Evolutionary conservation across 2,797 vertebrate genomes (phyloP), one percentile per base, ranked within the genome.

Genomic region (Naso thynnoides): DNA sequence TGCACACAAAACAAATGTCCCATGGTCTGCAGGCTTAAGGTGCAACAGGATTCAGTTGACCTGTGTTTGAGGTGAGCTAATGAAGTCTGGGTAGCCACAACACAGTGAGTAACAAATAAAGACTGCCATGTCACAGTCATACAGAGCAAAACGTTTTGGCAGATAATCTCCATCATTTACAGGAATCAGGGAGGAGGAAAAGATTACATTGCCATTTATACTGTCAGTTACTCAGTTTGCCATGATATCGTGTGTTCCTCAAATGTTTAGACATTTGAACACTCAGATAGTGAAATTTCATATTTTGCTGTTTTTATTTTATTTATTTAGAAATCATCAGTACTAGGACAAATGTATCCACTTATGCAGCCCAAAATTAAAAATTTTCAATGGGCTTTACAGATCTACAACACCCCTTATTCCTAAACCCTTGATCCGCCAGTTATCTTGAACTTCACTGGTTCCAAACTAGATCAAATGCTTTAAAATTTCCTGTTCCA

Each of bases 61-160:
- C 45, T 48, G 56, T 45, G 69, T 76, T 64, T 62, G 50, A 74
- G 69, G 56, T 80, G 72, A 84, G 74, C 74, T 85, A 75, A 85
- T 78, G 79, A 49, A 73, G 73, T 53, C 59, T 55, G 49, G 38
- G 70, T 64, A 79, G 49, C 55, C 45, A 61, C 69, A 70, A 75
- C 62, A 80, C n/a, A 73, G 39, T 57, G 56, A 79, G 54, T 50
- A 79, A 83, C 24, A 66, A 49, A 36, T 67, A 54, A 65, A 31
- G 29, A 74, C 36, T 65, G 29, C 48, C 53, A 76, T 79, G 52
- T 58, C 67, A 26, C 27, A 60, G 64, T 75, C 73, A 72, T 39
- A 56, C 8, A 77, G 26, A 33, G 29, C 11, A 44, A 42, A 19
- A 29, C 58, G 31, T 59, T 55, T n/a, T 58, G 27, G n/a, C 6